Base-by-base conservation (phyloP, 2,113 vertebrate genomes). In the Petrocephalus microphthalmus region DNA sequence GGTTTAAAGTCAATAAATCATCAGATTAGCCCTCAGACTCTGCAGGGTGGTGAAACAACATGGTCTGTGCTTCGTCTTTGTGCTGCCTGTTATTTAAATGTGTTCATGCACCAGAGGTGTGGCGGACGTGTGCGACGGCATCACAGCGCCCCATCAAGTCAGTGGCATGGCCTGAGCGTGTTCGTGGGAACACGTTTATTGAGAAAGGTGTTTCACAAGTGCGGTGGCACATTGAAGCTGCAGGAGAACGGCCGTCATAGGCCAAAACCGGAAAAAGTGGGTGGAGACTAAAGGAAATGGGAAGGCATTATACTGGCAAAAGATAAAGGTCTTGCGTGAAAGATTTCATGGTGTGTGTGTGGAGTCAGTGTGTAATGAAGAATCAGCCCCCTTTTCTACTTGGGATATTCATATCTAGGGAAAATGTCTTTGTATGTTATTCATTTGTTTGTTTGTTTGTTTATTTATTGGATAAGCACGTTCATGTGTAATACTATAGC, bases 1-100 rank as follows among this genome's bases (percentile, higher is more conserved):
- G 60, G 71, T 84, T 84, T 45, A 90, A 87, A 37, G 33, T 91
- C 64, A 92, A 91, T 92, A 92, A 89, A 89, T 87, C 25, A 81
- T 56, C 37, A 90, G 90, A 81, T 78, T 78, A n/a, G 19, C 87
- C 37, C 17, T 84, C 52, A 45, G 45, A 86, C 86, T 87, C 82
- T 90, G 1, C 82, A 74, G 71, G 71, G 71, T 33, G 19, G 33
- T 10, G 37, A 17, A 74, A 17, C 11, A 74, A 17, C 5, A 8
- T 17, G 33, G 33, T 74, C 33, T 74, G 71, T 42, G 71, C 33
- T 22, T 74, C 15, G 0, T 78, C 37, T 19, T 17, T 33, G 71
- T 78, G 11, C 71, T 42, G 33, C 5, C 60, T 19, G 71, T 74
- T 74, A 74, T 74, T 74, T 37, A 17, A n/a, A 33, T 33, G 29